Percentiles rank a stretch among this genome's conserved stretches.
Evolutionary conservation across 1,140 invertebrate genomes (phyloP).

Genomic region (Cardiocondyla obscurior): DNA sequence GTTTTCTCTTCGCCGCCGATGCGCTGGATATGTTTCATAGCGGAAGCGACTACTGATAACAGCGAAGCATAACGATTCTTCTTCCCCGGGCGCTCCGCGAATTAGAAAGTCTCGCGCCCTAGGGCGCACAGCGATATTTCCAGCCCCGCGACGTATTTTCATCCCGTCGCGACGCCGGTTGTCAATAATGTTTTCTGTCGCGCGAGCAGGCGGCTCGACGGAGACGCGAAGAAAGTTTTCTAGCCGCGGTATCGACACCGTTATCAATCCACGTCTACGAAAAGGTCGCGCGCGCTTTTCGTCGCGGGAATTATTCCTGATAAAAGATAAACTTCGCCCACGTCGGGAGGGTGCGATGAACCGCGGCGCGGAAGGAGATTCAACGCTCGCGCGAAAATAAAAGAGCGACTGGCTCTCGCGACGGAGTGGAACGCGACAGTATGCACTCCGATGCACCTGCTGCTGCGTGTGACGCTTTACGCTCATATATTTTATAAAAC

Average conservation of each 20-base stretch:
- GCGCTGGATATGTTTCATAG: background rate
- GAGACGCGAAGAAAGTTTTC: conserved; percentile 44
- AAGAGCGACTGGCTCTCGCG: background rate
- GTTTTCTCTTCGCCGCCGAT: background rate
- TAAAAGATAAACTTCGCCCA: background rate
- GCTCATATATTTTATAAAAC: conserved; percentile 50
- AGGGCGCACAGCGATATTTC: background rate
- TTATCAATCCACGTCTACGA: conserved; percentile 58
- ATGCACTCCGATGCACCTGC: conserved; percentile 68
- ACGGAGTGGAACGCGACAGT: conserved; percentile 22
- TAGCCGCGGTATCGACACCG: conserved; percentile 13
- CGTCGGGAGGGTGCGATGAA: background rate
- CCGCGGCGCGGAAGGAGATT: conserved; percentile 47
- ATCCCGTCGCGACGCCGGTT: background rate
- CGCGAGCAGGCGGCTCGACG: background rate
- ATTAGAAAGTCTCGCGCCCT: conserved; percentile 18
- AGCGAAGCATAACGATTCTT: background rate
- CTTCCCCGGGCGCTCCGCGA: no score
- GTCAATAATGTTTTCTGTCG: conserved; percentile 15
- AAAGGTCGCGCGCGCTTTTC: background rate
- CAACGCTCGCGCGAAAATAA: conserved; percentile 19
- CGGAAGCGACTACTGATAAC: background rate
- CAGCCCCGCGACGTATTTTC: background rate
- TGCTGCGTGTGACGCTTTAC: conserved; percentile 67
- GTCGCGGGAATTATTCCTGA: background rate